A percentile compares a stretch with the other conserved stretches of the same genome.
phyloP scores from a whole-genome alignment of 2,888 invertebrate genomes.

The Parnassius glacialis region DNA sequence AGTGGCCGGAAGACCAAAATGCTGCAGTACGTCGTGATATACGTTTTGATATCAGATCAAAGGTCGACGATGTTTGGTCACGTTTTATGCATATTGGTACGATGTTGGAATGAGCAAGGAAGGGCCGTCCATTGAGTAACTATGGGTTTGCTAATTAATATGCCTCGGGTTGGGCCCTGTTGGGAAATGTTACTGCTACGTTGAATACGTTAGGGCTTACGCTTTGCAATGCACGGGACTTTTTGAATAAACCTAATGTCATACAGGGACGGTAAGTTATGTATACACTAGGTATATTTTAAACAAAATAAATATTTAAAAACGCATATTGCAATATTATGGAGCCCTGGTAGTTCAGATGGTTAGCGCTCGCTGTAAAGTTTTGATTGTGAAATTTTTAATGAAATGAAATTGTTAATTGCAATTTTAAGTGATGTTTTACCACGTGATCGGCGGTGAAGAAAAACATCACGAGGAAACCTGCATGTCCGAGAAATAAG shows the following conservation, averaged over 20 bases:
- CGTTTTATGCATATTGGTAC: slow-evolving; percentile 22
- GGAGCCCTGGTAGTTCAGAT: no score
- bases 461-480: no score
- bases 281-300: no score
- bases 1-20: slow-evolving; percentile 12
- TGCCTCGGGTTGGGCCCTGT: slow-evolving; percentile 36
- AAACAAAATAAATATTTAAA: no score
- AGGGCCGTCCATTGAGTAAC: slow-evolving; percentile 29
- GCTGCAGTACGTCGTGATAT: slow-evolving; percentile 13
- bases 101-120: slow-evolving; percentile 22
- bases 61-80: slow-evolving; percentile 22
- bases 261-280: no score
- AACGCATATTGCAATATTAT: no score
- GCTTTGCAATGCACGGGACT: slow-evolving; percentile 32
- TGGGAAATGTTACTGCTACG: slow-evolving; percentile 43
- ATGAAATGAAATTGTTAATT: no score
- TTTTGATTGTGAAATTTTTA: no score
- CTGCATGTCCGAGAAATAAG: no score
- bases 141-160: slow-evolving; percentile 39
- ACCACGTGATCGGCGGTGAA: no score
- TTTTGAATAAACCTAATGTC: not conserved
- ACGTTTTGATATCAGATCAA: slow-evolving; percentile 6
- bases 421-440: no score
- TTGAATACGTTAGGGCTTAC: slow-evolving; percentile 40
- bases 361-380: no score